Conservation (phyloP, 2,113 vertebrate genomes). For the Peucedramus taeniatus region DNA sequence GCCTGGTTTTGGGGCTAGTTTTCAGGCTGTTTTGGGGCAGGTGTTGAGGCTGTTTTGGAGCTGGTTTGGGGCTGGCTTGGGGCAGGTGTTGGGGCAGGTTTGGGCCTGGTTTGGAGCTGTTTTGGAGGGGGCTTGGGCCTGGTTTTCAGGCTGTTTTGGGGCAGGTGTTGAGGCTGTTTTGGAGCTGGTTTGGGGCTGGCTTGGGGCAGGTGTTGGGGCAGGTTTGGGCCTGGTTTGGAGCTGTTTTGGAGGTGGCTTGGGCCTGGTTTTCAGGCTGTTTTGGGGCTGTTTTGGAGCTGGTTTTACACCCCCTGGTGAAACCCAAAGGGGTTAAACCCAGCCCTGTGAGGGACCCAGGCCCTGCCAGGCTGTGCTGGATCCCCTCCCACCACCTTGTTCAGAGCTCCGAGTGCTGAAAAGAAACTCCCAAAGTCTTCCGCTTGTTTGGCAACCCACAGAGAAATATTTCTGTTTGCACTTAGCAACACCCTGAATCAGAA, state of each 20-base stretch:
- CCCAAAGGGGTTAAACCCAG: neutral
- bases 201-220: neutral
- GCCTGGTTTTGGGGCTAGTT: neutral
- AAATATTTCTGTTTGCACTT: constrained; percentile 42
- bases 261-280: neutral
- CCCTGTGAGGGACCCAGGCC: neutral
- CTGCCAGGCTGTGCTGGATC: neutral
- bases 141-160: no score
- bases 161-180: neutral
- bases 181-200: neutral
- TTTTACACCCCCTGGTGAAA: neutral
- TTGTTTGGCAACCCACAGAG: neutral
- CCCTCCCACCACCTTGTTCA: neutral
- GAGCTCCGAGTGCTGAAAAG: neutral
- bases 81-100: no score
- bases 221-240: neutral
- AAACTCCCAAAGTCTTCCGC: neutral
- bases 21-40: no score
- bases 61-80: neutral
- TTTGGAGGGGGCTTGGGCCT: no score
- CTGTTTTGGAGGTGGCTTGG: neutral
- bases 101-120: neutral
- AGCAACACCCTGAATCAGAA: constrained; percentile 4
- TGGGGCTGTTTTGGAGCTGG: neutral
- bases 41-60: neutral